Evolutionary conservation across 2,113 vertebrate species (phyloP).

Genomic region (Cyphomyrus discorhynchus): DNA sequence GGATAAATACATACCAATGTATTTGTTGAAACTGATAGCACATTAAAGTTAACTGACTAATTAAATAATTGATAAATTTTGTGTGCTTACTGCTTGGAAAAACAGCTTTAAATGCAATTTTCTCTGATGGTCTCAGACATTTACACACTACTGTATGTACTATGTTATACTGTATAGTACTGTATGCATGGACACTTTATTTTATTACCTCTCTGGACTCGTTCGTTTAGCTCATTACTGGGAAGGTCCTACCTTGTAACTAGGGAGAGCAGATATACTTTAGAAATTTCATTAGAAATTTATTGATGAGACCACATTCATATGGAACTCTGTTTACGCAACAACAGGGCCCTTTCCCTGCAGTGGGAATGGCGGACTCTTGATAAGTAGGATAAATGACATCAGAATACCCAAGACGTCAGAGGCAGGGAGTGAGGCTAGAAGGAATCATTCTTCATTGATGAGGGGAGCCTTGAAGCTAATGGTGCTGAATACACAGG

Average conservation of each 20-base stretch:
- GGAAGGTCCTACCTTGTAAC: neutral
- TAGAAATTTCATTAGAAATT: constrained; percentile 35
- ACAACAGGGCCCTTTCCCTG: constrained; percentile 22
- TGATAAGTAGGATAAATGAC: constrained; percentile 40
- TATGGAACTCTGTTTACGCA: constrained; percentile 42
- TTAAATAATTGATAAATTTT: neutral
- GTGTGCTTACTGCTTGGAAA: neutral
- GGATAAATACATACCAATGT: neutral
- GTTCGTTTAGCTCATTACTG: constrained; percentile 2
- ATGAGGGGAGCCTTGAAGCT: neutral
- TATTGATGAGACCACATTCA: constrained; percentile 40
- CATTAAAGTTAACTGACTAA: neutral
- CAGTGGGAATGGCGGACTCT: constrained; percentile 15
- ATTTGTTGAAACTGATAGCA: neutral
- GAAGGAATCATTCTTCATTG: constrained; percentile 13
- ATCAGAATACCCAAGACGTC: constrained; percentile 22
- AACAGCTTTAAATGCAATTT: neutral
- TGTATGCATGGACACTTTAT: neutral
- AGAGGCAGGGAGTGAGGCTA: constrained; percentile 12
- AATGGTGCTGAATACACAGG: constrained; percentile 8
- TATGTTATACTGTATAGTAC: neutral
- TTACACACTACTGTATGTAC: neutral
- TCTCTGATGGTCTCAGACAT: neutral
- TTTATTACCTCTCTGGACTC: neutral
- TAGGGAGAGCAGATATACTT: constrained; percentile 22